Base-by-base conservation (phyloP, 2,113 vertebrate species). In the Centrocercus urophasianus region DNA sequence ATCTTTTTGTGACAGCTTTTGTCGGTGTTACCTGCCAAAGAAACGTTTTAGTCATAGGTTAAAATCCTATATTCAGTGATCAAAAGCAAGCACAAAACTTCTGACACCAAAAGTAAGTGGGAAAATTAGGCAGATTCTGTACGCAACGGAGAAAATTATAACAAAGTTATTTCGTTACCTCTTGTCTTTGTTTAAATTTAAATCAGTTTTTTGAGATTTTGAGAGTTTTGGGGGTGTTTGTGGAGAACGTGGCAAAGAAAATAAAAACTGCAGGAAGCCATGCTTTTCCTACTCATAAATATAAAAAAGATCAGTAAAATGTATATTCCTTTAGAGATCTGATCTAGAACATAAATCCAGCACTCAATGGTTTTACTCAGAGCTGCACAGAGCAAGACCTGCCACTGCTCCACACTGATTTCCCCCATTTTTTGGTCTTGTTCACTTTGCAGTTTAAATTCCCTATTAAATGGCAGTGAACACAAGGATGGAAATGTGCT, bases 11-110 rank as follows among this genome's bases (percentile, higher is more conserved):
- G 24, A 59, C 67, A 4, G 90, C 82, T 90, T 80, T 96, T 6
- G 81, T 88, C 8, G 95, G 74, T 2, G 59, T 61, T 13, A 73
- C 38, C 98, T 98, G 88, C 27, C 82, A 70, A 36, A 83, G 43
- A 70, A 83, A 72, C 0, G 20, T 11, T 66, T 28, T 25, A 89
- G 70, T 38, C 65, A 40, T 8, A 80, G 32, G 50, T 72, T 27
- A 71, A 57, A 32, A 77, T 47, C 88, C 52, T 6, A 19, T 34
- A 24, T 21, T 10, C 84, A 67, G 27, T 4, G 24, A 65, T 15
- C 47, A 83, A 38, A 59, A 88, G 50, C 34, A 27, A 69, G 52
- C 47, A 19, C 4, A 25, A 79, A 73, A 16, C 12, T 17, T 43
- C 38, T 22, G 36, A 59, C 69, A 40, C 11, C 36, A 54, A 42